Percentiles rank a stretch among this genome's conserved stretches.
Evolutionary conservation across 1,140 invertebrate genomes (phyloP).

Genomic region (Polyergus mexicanus): DNA sequence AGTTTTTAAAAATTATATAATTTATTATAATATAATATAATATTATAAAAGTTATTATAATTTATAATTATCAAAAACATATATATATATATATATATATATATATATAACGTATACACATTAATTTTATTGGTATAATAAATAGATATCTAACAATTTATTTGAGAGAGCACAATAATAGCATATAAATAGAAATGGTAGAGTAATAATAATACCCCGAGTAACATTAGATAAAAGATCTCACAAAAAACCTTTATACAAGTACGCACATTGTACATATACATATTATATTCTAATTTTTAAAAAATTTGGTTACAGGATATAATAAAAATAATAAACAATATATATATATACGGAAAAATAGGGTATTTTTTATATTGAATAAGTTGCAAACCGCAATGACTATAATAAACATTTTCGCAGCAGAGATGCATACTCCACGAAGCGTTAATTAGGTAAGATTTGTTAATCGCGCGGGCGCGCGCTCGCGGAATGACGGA

Average conservation of each 20-base stretch:
- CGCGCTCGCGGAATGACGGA: slow-evolving; percentile 29
- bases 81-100: not conserved
- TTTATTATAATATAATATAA: not conserved
- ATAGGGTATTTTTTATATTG: not conserved
- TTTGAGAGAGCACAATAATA: not conserved
- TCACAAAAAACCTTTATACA: too few relatives aligned
- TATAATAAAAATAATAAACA: too few relatives aligned
- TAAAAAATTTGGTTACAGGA: too few relatives aligned
- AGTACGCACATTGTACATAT: too few relatives aligned
- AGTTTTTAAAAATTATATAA: slow-evolving; percentile 4
- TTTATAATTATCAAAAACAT: not conserved
- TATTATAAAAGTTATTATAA: too few relatives aligned
- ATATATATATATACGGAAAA: not conserved
- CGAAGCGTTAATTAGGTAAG: slow-evolving; percentile 69
- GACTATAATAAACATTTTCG: slow-evolving; percentile 1
- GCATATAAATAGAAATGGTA: slow-evolving; percentile 1
- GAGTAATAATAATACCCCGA: not conserved
- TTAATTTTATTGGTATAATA: not conserved
- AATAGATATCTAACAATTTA: not conserved
- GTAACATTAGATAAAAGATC: not conserved
- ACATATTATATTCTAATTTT: too few relatives aligned
- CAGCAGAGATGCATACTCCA: not conserved
- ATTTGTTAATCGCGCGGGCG: slow-evolving; percentile 64
- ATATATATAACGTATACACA: not conserved
- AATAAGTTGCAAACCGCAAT: not conserved